Conservation (phyloP, 2,113 vertebrate genomes). For the Puma concolor region DNA sequence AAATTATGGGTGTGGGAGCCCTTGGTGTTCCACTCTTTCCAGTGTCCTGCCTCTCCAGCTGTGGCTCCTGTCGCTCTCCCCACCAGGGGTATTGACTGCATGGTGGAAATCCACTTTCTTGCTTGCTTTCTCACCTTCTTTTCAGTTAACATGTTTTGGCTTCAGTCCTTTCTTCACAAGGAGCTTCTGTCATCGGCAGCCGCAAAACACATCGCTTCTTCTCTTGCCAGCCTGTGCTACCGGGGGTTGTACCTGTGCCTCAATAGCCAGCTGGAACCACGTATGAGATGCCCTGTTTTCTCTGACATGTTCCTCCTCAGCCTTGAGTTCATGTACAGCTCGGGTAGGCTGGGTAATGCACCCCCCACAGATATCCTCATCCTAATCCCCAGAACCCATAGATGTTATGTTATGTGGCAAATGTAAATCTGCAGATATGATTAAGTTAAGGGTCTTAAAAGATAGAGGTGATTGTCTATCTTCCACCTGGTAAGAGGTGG, state of each 20-base stretch:
- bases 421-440: not conserved
- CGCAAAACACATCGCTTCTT: not conserved
- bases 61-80: not conserved
- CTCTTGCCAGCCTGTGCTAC: not conserved
- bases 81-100: not conserved
- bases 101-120: not conserved
- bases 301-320: slow-evolving; percentile 31
- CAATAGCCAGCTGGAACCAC: not conserved
- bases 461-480: not conserved
- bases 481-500: not conserved
- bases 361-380: not conserved
- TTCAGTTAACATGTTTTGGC: not conserved
- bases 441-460: not conserved
- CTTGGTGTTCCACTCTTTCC: not conserved
- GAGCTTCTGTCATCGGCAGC: slow-evolving; percentile 17
- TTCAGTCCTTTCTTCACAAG: slow-evolving; percentile 26
- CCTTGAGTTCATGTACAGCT: not conserved
- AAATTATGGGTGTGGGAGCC: not conserved
- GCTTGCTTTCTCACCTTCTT: not conserved
- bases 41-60: not conserved
- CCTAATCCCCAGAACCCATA: not conserved
- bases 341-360: not conserved
- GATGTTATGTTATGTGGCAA: not conserved
- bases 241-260: not conserved
- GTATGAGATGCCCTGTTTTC: not conserved